Evolutionary conservation across 2,113 vertebrate species (phyloP), one percentile per base, ranked within the genome.

Genomic region (Laterallus jamaicensis): DNA sequence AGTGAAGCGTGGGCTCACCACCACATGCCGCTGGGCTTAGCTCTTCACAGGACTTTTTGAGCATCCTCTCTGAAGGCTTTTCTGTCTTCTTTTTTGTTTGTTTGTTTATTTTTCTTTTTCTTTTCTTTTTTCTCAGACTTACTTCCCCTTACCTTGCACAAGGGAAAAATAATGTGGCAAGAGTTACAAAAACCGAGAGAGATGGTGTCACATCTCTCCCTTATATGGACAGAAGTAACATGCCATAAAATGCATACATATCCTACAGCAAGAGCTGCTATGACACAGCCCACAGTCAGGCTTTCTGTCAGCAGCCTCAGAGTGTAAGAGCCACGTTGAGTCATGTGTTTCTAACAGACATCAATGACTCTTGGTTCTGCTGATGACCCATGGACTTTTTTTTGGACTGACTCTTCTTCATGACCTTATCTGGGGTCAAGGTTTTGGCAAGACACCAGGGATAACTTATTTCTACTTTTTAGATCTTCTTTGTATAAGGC

Each of bases 1-100:
- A 63, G 15, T 0, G 1, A 39, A 58, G 58, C 1, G 4, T 0
- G 1, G 47, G 13, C 50, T 85, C 69, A 44, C 17, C 26, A 9
- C 20, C 0, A 2, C 18, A 4, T 2, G 1, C 24, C 1, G 1
- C 15, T 1, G 6, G 26, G 12, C 40, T n/a, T 18, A 15, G 21
- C 25, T 26, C 56, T 70, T 14, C 42, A 18, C 1, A 6, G 44
- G 22, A 31, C 13, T 25, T 56, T 42, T 32, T 44, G 17, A 85
- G 13, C 19, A 62, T 0, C 5, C 6, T 4, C 6, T 59, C 26
- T 29, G 37, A 62, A 79, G 13, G 44, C 44, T 78, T 74, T 52
- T 20, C 4, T 16, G 37, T 11, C 44, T 2, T 9, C 12, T 35
- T 5, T 52, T 52, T 47, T 47, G 44, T 18, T 47, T 47, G 11